Evolutionary conservation across 2,888 invertebrate genomes (phyloP), one percentile per base, ranked within the genome.

Genomic region (Tipula confusa): DNA sequence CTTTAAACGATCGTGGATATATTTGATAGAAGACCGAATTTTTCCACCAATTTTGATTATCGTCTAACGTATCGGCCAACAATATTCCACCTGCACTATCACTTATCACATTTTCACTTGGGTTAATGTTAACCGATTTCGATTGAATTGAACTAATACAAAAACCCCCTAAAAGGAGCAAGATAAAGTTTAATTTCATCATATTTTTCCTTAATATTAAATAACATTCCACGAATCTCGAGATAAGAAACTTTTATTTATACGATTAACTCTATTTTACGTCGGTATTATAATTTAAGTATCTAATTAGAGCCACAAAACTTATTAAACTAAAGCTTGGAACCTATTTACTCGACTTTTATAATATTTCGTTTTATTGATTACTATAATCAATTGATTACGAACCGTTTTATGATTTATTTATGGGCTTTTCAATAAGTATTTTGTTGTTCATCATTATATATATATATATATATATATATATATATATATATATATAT

Each of bases 11-110:
- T 84, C 93, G 91, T 0, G 95, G 93, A 87, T 94, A 94, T 83
- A 95, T 93, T 89, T 96, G 95, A 88, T 96, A 96, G 84, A 95
- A 90, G 3, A 93, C 91, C 0, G 93, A 91, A n/a, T 92, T 93
- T 87, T 94, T 91, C 93, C 94, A 95, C 96, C 96, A 96, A 85
- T 80, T 31, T 31, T n/a, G n/a, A n/a, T 3, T n/a, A 43, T 64
- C 64, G 24, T 24, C 24, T 24, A 24, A 18, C 64, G 64, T 24
- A 24, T 64, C 24, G 24, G 3, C 24, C 2, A 9, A 2, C 11
- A 2, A 1, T 64, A 24, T 11, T 24, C 2, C 18, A 1, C 24
- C n/a, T n/a, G n/a, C 64, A 64, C 24, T 24, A 1, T 11, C 24
- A 64, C 2, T 24, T 0, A 64, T 1, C 18, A 24, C 64, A 64